Percentiles rank a stretch among this genome's conserved stretches.
phyloP scores from a whole-genome alignment of 2,888 invertebrate species.

The Sminthurides aquaticus region DNA sequence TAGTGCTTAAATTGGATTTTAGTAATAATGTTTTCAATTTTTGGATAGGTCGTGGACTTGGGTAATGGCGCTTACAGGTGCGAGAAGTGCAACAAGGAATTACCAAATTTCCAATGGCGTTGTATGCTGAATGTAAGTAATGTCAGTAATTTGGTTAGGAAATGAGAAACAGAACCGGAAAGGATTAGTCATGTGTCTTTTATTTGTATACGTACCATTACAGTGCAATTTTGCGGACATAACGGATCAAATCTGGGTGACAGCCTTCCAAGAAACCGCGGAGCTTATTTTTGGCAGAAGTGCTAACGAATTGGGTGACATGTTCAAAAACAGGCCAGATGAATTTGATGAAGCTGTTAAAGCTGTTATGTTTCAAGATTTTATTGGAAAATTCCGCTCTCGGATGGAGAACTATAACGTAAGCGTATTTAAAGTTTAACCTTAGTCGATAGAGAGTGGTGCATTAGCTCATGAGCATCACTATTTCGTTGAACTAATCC shows the following conservation, averaged over 20 bases:
- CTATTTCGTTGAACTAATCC: no score
- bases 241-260: conserved; percentile 81
- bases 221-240: conserved; percentile 80
- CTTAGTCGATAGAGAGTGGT: not conserved
- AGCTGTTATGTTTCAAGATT: conserved; percentile 68
- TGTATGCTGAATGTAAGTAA: conserved; percentile 67
- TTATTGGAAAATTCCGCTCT: conserved; percentile 73
- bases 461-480: no score
- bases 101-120: conserved; percentile 76
- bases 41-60: conserved; percentile 70
- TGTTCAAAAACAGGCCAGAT: conserved; percentile 54
- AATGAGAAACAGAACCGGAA: no score
- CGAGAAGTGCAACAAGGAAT: conserved; percentile 86
- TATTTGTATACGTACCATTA: conserved; percentile 38
- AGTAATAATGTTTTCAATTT: no score
- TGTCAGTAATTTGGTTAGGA: no score
- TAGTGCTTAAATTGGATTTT: no score
- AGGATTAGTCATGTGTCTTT: not conserved
- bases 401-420: conserved; percentile 89
- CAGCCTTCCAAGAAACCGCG: conserved; percentile 77
- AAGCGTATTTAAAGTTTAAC: conserved; percentile 47
- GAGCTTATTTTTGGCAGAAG: conserved; percentile 65
- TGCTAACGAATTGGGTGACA: conserved; percentile 69
- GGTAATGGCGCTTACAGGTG: conserved; percentile 83
- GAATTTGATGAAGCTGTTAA: conserved; percentile 63